Evolutionary conservation across 2,113 vertebrate genomes (phyloP).

Genomic region (Geothlypis trichas): DNA sequence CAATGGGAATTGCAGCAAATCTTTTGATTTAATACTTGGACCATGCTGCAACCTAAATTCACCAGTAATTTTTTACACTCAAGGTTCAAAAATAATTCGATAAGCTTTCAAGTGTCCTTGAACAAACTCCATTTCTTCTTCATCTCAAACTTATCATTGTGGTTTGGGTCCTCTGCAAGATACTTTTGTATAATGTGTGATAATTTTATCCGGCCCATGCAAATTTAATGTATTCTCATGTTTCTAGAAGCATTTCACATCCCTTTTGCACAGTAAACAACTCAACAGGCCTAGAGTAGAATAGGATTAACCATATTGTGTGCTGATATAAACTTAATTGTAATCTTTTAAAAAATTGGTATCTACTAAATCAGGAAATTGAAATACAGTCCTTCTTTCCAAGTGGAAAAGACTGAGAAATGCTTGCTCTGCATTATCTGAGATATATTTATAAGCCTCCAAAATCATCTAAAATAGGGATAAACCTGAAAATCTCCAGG

Average conservation of each 20-base stretch:
- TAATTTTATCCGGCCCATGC: not conserved
- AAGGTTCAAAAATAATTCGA: not conserved
- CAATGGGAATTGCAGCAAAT: not conserved
- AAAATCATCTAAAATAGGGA: not conserved
- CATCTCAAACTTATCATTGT: not conserved
- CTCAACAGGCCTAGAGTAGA: not conserved
- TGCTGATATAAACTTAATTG: not conserved
- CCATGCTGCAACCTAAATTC: not conserved
- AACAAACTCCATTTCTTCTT: not conserved
- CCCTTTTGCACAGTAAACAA: not conserved
- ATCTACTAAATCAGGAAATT: not conserved
- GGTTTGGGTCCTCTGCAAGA: not conserved
- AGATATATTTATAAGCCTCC: not conserved
- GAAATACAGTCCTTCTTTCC: not conserved
- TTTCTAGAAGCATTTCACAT: not conserved
- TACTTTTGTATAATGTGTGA: not conserved
- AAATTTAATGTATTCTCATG: not conserved
- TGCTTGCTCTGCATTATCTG: not conserved
- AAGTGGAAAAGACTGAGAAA: not conserved
- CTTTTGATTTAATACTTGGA: not conserved
- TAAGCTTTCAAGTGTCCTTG: not conserved
- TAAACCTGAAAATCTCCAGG: not conserved
- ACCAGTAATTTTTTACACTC: not conserved
- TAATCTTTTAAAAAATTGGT: not conserved
- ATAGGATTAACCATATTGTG: not conserved